Evolutionary conservation across 2,797 vertebrate genomes (phyloP).

Genomic region (Microctenopoma stevenorrisi): DNA sequence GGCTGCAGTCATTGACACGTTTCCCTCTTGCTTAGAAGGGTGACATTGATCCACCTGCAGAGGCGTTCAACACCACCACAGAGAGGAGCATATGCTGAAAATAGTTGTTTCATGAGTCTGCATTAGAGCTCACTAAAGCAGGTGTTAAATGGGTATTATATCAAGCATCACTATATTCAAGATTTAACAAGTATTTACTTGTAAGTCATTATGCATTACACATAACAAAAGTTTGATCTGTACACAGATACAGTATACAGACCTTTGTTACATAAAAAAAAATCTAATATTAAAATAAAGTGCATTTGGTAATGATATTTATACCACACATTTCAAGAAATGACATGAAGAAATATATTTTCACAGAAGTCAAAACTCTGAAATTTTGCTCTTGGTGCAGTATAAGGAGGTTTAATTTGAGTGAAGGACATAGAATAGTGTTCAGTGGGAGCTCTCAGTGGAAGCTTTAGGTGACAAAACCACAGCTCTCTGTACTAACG

Average conservation of each 20-base stretch:
- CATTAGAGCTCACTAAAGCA: conserved; percentile 24
- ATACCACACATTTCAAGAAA: background rate
- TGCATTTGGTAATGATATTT: background rate
- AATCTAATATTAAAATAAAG: background rate
- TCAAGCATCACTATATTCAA: conserved; percentile 9
- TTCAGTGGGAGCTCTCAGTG: conserved; percentile 40
- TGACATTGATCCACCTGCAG: conserved; percentile 67
- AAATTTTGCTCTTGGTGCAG: background rate
- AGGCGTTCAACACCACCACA: conserved; percentile 37
- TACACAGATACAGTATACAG: background rate
- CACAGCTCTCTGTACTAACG: conserved; percentile 68
- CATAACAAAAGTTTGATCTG: no score
- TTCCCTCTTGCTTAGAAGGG: conserved; percentile 47
- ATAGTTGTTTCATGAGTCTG: conserved; percentile 36
- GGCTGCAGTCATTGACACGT: conserved; percentile 46
- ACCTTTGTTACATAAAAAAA: conserved; percentile 6
- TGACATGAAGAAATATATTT: background rate
- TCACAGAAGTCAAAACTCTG: background rate
- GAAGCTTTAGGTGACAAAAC: conserved; percentile 58
- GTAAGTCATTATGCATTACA: no score
- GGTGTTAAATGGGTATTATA: conserved; percentile 47
- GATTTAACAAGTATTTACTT: no score
- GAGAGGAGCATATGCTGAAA: conserved; percentile 42
- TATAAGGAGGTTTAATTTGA: conserved; percentile 27
- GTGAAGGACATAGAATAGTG: conserved; percentile 40